These are phyloP conservation scores for Ornithoptera alexandrae DNA, from an alignment of 2,888 invertebrate genomes.

Conservation along the genomic window DNA sequence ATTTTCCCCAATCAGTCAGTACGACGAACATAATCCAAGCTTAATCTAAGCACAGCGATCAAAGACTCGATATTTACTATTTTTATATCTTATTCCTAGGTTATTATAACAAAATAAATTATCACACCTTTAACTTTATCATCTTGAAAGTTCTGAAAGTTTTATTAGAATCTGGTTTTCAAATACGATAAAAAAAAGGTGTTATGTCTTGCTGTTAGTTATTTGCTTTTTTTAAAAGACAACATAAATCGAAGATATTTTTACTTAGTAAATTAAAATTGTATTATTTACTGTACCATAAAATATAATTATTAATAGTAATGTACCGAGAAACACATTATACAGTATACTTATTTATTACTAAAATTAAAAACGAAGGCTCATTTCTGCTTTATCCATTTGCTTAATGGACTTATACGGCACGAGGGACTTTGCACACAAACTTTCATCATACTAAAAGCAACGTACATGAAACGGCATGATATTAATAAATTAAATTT, in stretches of 20 bases:
- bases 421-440: constrained; percentile 68
- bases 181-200: too few species aligned
- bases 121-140: too few species aligned
- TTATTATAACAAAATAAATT: too few species aligned
- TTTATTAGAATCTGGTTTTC: too few species aligned
- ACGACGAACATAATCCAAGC: not conserved
- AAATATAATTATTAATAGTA: constrained; percentile 56
- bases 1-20: not conserved
- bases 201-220: too few species aligned
- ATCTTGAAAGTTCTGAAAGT: too few species aligned
- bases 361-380: constrained; percentile 74
- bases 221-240: too few species aligned
- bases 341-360: constrained; percentile 69
- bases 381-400: constrained; percentile 73
- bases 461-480: constrained; percentile 72
- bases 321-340: constrained; percentile 58
- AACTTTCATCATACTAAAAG: constrained; percentile 78
- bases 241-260: not conserved
- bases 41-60: too few species aligned
- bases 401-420: constrained; percentile 75
- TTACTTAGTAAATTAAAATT: not conserved
- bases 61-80: too few species aligned
- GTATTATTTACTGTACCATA: not conserved
- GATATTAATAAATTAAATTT: constrained; percentile 74
- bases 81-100: too few species aligned